Conservation (phyloP, 1,140 invertebrate species). For the Ladona fulva region DNA sequence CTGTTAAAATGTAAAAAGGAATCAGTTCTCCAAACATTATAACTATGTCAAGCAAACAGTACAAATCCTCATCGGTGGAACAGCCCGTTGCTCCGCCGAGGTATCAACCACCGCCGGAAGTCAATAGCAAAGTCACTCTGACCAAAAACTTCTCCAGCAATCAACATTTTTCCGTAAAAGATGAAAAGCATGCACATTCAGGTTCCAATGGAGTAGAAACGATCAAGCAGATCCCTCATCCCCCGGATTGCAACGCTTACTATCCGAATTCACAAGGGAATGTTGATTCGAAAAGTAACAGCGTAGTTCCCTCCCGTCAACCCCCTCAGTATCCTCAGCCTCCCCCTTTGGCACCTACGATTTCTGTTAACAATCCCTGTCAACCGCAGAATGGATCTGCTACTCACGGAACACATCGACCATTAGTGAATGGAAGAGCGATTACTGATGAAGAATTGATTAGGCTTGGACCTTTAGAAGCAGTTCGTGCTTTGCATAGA, state of each 20-base stretch:
- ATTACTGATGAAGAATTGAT: neutral
- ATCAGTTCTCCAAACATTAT: neutral
- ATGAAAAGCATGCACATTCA: neutral
- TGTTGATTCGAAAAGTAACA: neutral
- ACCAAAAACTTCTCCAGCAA: neutral
- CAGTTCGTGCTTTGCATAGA: neutral
- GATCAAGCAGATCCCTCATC: neutral
- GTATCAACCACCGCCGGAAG: neutral
- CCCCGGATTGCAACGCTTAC: neutral
- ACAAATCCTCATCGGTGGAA: neutral
- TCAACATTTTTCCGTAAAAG: neutral
- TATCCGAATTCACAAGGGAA: neutral
- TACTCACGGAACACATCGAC: neutral
- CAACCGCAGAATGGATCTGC: neutral
- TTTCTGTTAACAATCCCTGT: neutral
- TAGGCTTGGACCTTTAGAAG: neutral
- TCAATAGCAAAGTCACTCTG: neutral
- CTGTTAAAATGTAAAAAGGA: neutral
- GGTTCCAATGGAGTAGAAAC: neutral
- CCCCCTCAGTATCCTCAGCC: neutral
- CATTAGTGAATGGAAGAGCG: neutral
- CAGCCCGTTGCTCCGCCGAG: neutral
- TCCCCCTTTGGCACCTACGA: neutral
- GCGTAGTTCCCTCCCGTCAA: neutral
- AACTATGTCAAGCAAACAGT: conserved; percentile 1